Evolutionary conservation across 2,113 vertebrate genomes (phyloP), one percentile per base, ranked within the genome.

Genomic region (Rhinolophus sinicus): DNA sequence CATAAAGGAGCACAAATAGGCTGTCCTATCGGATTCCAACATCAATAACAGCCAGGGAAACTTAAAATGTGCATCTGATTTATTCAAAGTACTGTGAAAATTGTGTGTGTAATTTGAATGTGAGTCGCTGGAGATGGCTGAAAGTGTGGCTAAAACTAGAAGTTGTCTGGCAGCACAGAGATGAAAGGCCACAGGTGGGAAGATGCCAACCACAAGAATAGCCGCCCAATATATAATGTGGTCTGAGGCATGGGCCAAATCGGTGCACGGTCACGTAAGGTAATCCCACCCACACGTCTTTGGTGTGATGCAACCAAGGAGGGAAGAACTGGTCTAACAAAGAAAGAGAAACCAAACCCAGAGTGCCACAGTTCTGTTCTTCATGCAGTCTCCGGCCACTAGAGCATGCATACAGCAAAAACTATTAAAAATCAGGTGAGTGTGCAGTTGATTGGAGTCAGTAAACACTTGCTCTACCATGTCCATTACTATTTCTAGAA

Each of bases 381-480:
- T 52, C 30, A 8, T 5, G 2, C 40, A 4, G 26, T 26, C 8
- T 83, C 40, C 0, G 6, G 28, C 9, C 40, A 12, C 50, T 8
- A 1, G 14, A 76, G 40, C 10, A 15, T 1, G 0, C 10, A 3
- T 50, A 22, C 2, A 14, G 14, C 28, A n/a, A 54, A 7, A 16
- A 44, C 18, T 14, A 65, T 5, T 2, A 33, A 21, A 13, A 78
- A 22, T 33, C 18, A 7, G 5, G 2, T 12, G 40, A 28, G 28
- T 1, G 1, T 28, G 5, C 1, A 0, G 12, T 75, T 67, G 3
- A 30, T 11, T 5, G 50, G 26, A 3, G 30, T 58, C 44, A 30
- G 35, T 44, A 28, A 28, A 10, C 40, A 6, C 22, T 19, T 35
- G 30, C 3, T 54, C 16, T 15, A 12, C n/a, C 12, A 0, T 2